phyloP scores from a whole-genome alignment of 1,140 invertebrate species.

The Psix sp. region DNA sequence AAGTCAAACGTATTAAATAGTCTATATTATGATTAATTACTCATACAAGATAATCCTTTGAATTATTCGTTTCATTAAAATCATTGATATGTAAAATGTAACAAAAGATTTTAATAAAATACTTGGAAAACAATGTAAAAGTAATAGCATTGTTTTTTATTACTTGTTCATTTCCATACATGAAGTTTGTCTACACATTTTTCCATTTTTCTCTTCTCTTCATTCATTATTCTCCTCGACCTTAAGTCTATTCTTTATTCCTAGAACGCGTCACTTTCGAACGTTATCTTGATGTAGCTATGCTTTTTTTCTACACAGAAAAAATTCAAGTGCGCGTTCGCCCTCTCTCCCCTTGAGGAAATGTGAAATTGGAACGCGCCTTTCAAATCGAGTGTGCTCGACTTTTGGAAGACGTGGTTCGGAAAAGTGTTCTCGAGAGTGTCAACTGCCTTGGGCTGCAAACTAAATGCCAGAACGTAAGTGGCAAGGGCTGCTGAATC shows the following conservation, averaged over 20 bases:
- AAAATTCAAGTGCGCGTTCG: slow-evolving; percentile 31
- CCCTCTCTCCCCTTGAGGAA: slow-evolving; percentile 45
- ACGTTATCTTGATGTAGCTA: slow-evolving; percentile 25
- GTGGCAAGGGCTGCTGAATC: slow-evolving; percentile 52
- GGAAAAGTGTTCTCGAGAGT: slow-evolving; percentile 58
- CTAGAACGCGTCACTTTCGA: slow-evolving; percentile 18
- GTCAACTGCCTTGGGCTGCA: slow-evolving; percentile 52
- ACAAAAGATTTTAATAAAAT: too few relatives aligned
- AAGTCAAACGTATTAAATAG: too few relatives aligned
- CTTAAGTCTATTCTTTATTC: slow-evolving; percentile 19
- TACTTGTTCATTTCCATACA: too few relatives aligned
- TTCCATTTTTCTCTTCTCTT: not conserved
- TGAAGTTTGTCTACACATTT: too few relatives aligned
- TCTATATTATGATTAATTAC: too few relatives aligned
- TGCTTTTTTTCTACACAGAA: slow-evolving; percentile 31
- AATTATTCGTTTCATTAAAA: too few relatives aligned
- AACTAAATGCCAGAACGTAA: slow-evolving; percentile 41
- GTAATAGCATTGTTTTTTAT: too few relatives aligned
- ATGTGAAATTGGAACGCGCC: slow-evolving; percentile 65
- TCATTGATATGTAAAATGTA: too few relatives aligned
- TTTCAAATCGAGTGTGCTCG: slow-evolving; percentile 63
- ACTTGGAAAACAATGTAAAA: too few relatives aligned
- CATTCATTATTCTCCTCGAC: not conserved
- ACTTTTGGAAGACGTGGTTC: slow-evolving; percentile 60
- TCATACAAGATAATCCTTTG: too few relatives aligned